Base-by-base conservation (phyloP, 2,113 vertebrate species). In the Epinephelus moara region DNA sequence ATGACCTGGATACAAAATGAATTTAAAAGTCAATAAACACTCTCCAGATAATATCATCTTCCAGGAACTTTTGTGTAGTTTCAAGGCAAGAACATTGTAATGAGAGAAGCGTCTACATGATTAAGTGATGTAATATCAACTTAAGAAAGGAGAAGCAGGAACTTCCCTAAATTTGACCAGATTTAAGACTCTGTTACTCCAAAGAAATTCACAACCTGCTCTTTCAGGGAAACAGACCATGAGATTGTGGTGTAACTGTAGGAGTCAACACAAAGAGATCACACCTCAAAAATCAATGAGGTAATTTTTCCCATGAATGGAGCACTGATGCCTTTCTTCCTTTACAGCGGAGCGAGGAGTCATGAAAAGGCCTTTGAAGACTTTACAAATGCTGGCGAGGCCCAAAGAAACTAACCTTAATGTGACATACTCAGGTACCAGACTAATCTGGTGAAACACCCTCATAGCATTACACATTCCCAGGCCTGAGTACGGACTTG, bases 391-490 rank as follows among this genome's bases (percentile, higher is more conserved):
- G 15, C 37, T 75, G 86, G 75, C 37, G 5, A 50, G 11, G 10
- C 55, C 69, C n/a, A 15, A 37, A 33, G 68, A 61, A 25, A 52
- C 45, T 60, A 56, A 79, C 53, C 70, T 83, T 78, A 71, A 80
- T 23, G 30, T 59, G 82, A 78, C 64, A 85, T 75, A 87, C 85
- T 89, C 81, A 72, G 81, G 76, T 88, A 84, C 76, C 50, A 68
- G 42, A 40, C 56, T 84, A 85, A 85, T 81, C 76, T 67, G 56
- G n/a, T 50, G n/a, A 69, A 50, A 25, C 40, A 18, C 57, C 72
- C 75, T 87, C 55, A 88, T 74, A 56, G 82, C 63, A 37, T 88
- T 88, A 84, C 84, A 71, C 82, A 50, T 87, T 88, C 77, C 50
- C 80, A 85, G 73, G 80, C 45, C 59, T 56, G 50, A 47, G 74